These are phyloP conservation scores for Sinodicranocentrus sp. DNA, from an alignment of 2,888 invertebrate genomes.

Conservation along the genomic window DNA sequence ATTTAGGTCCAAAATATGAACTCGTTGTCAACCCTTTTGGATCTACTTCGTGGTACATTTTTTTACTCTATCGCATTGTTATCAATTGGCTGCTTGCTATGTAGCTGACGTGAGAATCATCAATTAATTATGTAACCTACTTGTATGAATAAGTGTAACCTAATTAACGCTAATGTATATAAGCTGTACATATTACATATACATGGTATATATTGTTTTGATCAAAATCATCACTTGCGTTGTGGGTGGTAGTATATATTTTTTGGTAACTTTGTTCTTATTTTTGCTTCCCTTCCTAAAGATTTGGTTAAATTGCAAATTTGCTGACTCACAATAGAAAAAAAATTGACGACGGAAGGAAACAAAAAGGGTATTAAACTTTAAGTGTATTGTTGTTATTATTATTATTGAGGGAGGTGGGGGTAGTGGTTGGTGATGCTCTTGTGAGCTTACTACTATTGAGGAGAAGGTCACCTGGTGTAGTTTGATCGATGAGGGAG, in stretches of 20 bases:
- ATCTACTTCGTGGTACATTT: not conserved
- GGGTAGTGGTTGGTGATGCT: slow-evolving; percentile 51
- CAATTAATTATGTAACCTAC: too few species aligned
- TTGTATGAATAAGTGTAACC: too few species aligned
- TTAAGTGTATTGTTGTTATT: slow-evolving; percentile 63
- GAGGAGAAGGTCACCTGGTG: slow-evolving; percentile 61
- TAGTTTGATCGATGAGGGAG: slow-evolving; percentile 51
- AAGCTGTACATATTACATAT: too few species aligned
- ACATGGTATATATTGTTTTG: too few species aligned
- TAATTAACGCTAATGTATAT: too few species aligned
- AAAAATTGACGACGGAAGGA: not conserved
- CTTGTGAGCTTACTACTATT: slow-evolving; percentile 57
- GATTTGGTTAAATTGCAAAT: slow-evolving; percentile 22
- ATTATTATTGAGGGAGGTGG: slow-evolving; percentile 60
- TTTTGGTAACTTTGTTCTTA: slow-evolving; percentile 39
- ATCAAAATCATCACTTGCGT: too few species aligned
- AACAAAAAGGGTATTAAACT: slow-evolving; percentile 21
- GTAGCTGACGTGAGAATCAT: too few species aligned
- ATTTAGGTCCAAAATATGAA: too few species aligned
- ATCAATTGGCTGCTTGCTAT: too few species aligned
- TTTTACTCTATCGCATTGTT: not conserved
- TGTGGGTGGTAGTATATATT: slow-evolving; percentile 27
- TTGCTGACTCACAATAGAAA: slow-evolving; percentile 56
- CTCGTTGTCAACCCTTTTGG: too few species aligned
- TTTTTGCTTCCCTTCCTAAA: not conserved